Evolutionary conservation across 2,888 invertebrate genomes (phyloP).

Genomic region (Caenorhabditis sp.): DNA sequence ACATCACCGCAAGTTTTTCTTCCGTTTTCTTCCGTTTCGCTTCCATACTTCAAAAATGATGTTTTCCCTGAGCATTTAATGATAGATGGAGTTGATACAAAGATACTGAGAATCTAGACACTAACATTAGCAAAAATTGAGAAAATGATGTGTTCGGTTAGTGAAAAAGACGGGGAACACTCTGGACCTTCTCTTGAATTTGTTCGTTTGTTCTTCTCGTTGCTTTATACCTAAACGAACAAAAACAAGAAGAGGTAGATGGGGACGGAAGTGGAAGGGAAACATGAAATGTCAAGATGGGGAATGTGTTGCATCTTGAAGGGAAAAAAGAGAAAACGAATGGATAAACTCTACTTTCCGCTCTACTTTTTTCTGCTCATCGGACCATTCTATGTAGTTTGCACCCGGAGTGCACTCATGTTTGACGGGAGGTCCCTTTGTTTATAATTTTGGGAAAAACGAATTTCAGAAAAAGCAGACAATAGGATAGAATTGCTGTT

Average conservation of each 20-base stretch:
- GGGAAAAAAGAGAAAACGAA: constrained; percentile 9
- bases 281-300: constrained; percentile 46
- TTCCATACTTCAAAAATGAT: not conserved
- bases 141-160: not conserved
- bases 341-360: constrained; percentile 10
- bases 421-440: constrained; percentile 38
- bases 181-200: not conserved
- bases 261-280: constrained; percentile 14
- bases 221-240: not conserved
- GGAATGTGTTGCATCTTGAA: constrained; percentile 50
- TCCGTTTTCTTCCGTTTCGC: not conserved
- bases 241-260: constrained; percentile 1
- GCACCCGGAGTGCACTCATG: constrained; percentile 21
- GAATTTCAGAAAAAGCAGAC: no score
- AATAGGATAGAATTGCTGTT: no score
- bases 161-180: not conserved
- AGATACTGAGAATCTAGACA: not conserved
- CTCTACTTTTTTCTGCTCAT: constrained; percentile 34
- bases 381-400: constrained; percentile 49
- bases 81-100: not conserved
- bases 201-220: not conserved
- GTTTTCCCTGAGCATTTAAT: not conserved
- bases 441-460: no score
- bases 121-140: not conserved
- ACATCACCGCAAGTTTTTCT: not conserved